Evolutionary conservation across 2,888 invertebrate species (phyloP), one percentile per base, ranked within the genome.

Genomic region (Mythimna vitellina): DNA sequence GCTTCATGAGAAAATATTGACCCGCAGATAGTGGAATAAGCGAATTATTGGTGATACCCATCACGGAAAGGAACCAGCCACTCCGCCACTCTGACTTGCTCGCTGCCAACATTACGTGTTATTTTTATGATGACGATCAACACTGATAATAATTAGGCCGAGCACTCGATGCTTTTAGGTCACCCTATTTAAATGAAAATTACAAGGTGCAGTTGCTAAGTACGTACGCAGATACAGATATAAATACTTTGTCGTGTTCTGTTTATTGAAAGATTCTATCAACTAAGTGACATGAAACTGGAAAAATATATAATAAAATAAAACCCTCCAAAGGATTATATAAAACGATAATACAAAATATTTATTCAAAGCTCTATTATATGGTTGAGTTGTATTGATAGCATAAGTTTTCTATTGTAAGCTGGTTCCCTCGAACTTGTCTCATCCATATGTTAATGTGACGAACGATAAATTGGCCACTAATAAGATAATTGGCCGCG

Each of bases 1-100:
- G 91, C 89, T 95, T 96, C 94, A 96, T 96, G 96, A 96, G 95
- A 96, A 96, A 95, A 92, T 96, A 96, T 95, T 93, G 94, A 96
- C 94, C 95, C 95, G 92, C 95, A 95, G 95, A 95, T 95, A 95
- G 95, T 91, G 93, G 93, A 91, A 93, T 95, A 94, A 94, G 92
- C 94, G 93, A 95, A 93, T 95, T 95, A 95, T 95, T 93, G 92
- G 91, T 88, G 91, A 89, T 87, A 88, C 81, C 87, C 88, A 84
- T 87, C 87, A 85, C 91, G 74, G 81, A 84, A 93, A 76, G 81
- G 92, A 92, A 92, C 92, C 93, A 94, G 75, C 75, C 76, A 74
- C 64, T 75, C 60, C 69, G 74, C 72, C 76, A 70, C 63, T 76
- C 63, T 69, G 61, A 69, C 73, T 75, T 81, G 65, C 71, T 67